These are phyloP conservation scores for Megastigmus dorsalis DNA, from an alignment of 2,888 invertebrate genomes.

Conservation along the genomic window DNA sequence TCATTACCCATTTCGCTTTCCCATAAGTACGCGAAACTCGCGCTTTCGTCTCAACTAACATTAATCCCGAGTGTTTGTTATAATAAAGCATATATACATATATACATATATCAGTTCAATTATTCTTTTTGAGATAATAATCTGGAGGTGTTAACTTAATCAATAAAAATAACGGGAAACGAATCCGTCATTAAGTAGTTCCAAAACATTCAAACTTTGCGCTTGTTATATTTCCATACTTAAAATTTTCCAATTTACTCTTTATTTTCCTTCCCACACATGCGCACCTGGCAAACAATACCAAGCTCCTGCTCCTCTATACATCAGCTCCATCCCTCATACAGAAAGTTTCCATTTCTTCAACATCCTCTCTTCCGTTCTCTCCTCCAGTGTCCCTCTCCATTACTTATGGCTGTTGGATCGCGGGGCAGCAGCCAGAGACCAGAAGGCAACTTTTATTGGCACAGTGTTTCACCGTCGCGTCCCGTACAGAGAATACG, in stretches of 20 bases:
- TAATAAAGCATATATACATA: no score
- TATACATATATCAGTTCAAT: no score
- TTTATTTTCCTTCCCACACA: neutral
- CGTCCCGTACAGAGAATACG: conserved; percentile 28
- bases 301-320: neutral
- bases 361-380: no score
- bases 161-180: no score
- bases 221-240: no score
- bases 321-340: conserved; percentile 7
- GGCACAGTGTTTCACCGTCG: conserved; percentile 57
- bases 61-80: no score
- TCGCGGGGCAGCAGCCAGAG: neutral
- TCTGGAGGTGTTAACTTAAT: no score
- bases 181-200: no score
- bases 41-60: conserved; percentile 8
- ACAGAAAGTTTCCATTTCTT: neutral
- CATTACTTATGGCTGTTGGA: no score
- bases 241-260: neutral
- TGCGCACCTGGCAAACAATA: neutral
- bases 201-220: no score
- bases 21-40: conserved; percentile 26
- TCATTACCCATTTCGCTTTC: conserved; percentile 37
- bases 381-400: neutral
- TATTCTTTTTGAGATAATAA: no score
- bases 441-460: conserved; percentile 58